These are phyloP conservation scores for Porites divaricata DNA, from an alignment of 92 coral and sea anemone species.

Conservation along the genomic window DNA sequence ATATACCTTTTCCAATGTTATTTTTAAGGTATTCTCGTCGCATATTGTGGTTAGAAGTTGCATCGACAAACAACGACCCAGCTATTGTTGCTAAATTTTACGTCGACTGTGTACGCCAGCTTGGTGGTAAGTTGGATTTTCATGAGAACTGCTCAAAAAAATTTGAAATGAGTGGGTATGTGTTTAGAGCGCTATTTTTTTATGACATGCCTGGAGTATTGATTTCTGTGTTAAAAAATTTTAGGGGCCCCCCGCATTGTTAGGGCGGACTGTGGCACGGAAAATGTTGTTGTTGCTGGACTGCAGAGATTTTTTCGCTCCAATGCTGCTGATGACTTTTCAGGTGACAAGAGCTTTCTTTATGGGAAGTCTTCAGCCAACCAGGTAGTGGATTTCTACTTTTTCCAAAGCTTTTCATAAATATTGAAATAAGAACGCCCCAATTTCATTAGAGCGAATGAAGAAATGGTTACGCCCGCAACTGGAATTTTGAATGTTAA, in stretches of 20 bases:
- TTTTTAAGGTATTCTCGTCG: constrained; percentile 8
- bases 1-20: not conserved
- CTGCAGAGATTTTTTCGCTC: constrained; percentile 1
- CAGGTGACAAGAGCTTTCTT: constrained; percentile 2
- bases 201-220: too few relatives aligned
- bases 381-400: not conserved
- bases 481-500: too few relatives aligned
- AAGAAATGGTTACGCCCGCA: too few relatives aligned
- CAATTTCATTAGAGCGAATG: too few relatives aligned
- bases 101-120: constrained; percentile 10
- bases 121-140: not conserved
- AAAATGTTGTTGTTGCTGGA: constrained; percentile 15
- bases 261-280: constrained; percentile 25
- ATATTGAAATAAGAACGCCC: too few relatives aligned
- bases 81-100: not conserved
- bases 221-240: too few relatives aligned
- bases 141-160: too few relatives aligned
- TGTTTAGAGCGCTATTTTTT: too few relatives aligned
- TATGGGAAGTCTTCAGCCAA: constrained; percentile 2
- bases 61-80: constrained; percentile 10
- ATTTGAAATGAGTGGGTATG: too few relatives aligned
- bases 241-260: not conserved
- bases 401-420: too few relatives aligned
- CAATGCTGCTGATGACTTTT: not conserved
- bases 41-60: constrained; percentile 10